Evolutionary conservation across 2,113 vertebrate species (phyloP).

Genomic region (Nettapus auritus): DNA sequence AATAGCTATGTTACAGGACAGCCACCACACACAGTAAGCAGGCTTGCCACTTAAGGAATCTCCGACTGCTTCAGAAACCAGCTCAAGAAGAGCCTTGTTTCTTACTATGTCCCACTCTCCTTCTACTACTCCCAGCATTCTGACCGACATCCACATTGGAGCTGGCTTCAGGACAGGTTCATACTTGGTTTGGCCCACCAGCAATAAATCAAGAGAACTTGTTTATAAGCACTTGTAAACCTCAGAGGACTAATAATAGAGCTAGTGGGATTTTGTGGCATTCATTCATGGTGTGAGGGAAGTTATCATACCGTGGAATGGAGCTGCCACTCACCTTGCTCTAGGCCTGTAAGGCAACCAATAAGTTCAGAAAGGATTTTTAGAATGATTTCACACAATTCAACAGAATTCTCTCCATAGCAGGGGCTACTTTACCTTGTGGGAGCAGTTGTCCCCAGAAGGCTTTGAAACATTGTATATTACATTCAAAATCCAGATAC

Average conservation of each 20-base stretch:
- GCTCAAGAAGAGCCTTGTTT: background rate
- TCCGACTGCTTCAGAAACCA: background rate
- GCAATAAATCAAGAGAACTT: background rate
- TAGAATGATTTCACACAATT: background rate
- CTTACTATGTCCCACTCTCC: background rate
- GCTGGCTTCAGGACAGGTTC: background rate
- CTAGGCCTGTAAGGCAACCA: background rate
- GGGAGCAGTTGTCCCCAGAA: background rate
- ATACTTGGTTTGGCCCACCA: fast-evolving
- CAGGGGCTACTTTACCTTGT: background rate
- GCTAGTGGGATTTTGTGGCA: background rate
- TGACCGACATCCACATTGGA: background rate
- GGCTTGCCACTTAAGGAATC: background rate
- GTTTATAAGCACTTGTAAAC: background rate
- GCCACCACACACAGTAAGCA: background rate
- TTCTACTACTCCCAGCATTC: background rate
- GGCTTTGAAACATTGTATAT: background rate
- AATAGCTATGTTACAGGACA: background rate
- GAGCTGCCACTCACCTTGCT: background rate
- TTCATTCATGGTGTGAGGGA: background rate
- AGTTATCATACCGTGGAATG: background rate
- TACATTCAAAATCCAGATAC: background rate
- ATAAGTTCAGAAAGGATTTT: background rate
- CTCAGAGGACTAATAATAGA: background rate
- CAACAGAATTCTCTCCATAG: background rate